phyloP scores from a whole-genome alignment of 1,140 invertebrate species.

The Drosophila orosa region DNA sequence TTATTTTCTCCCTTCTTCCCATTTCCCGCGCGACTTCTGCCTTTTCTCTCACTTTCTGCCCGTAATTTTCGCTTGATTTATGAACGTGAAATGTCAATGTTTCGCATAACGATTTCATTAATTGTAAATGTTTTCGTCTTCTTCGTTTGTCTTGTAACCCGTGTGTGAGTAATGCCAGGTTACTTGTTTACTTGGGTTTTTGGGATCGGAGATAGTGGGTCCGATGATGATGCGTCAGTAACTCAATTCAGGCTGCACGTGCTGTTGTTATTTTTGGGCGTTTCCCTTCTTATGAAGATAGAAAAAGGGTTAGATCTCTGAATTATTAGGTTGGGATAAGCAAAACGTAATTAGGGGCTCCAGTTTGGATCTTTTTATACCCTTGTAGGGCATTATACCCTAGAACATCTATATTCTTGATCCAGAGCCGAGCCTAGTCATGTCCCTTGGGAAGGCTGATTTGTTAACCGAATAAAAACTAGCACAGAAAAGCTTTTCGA shows the following conservation, averaged over 20 bases:
- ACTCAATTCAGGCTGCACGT: constrained; percentile 59
- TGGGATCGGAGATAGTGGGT: constrained; percentile 30
- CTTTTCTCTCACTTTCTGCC: constrained; percentile 26
- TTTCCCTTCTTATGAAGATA: constrained; percentile 3
- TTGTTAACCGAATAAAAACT: no score
- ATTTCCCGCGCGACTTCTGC: constrained; percentile 35
- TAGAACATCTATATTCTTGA: no score
- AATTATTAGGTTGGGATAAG: neutral
- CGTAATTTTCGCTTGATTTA: constrained; percentile 82
- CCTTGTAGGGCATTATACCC: no score
- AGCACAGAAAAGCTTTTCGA: no score
- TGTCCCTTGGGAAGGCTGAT: no score
- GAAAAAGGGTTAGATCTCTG: constrained; percentile 1
- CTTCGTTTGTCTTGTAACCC: constrained; percentile 29
- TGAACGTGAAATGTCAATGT: constrained; percentile 80
- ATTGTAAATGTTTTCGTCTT: constrained; percentile 62
- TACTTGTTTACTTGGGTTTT: neutral
- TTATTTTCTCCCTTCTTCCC: constrained; percentile 58
- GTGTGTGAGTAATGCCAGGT: constrained; percentile 37
- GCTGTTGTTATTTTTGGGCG: constrained; percentile 15
- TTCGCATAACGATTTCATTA: constrained; percentile 80
- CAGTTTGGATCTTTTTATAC: neutral
- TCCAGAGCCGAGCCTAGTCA: no score
- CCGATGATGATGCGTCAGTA: constrained; percentile 53
- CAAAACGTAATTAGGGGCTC: neutral